These are phyloP conservation scores for Albula glossodonta DNA, from an alignment of 2,113 vertebrate genomes.

Conservation along the genomic window DNA sequence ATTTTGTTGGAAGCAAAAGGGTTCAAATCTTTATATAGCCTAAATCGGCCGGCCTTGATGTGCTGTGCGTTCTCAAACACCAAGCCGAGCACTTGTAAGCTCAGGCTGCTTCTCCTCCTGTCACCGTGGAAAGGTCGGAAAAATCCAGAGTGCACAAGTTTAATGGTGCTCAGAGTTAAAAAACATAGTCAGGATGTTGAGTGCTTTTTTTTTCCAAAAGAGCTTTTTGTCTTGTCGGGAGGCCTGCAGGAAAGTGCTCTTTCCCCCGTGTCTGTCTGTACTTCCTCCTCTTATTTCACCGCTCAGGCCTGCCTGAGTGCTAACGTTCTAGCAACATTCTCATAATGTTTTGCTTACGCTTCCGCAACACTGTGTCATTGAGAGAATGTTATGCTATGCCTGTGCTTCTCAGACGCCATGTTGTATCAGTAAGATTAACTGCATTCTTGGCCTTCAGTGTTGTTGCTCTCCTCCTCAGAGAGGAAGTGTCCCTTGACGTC, in stretches of 20 bases:
- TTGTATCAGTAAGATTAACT: neutral
- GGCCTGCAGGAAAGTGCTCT: conserved; percentile 17
- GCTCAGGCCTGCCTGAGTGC: neutral
- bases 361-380: neutral
- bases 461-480: neutral
- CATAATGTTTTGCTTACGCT: neutral
- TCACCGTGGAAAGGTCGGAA: neutral
- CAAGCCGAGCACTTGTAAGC: neutral
- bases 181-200: conserved; percentile 8
- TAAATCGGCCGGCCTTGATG: neutral
- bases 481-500: neutral
- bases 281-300: conserved; percentile 14
- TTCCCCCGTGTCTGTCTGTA: neutral
- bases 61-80: neutral
- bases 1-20: neutral
- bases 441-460: neutral
- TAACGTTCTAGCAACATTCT: neutral
- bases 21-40: neutral
- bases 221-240: neutral
- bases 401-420: no score
- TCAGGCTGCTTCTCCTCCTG: neutral
- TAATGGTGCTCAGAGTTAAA: neutral
- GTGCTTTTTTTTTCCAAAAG: neutral
- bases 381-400: no score
- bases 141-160: neutral